Conservation (phyloP, 1,140 invertebrate genomes). For the Zophobas atratus region DNA sequence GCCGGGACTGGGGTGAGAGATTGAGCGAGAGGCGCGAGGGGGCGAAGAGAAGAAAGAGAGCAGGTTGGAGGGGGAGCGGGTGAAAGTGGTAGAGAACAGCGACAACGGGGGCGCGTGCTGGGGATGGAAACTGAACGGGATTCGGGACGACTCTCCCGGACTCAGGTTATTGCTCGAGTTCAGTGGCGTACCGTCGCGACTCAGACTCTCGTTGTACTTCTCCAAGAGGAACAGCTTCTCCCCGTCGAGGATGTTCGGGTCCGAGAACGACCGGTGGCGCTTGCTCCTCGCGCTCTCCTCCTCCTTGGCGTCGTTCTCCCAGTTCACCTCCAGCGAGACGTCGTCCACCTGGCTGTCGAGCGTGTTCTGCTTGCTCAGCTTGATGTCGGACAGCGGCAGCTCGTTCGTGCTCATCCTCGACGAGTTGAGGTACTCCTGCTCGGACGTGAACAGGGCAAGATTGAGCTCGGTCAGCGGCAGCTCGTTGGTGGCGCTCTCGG, state of each 20-base stretch:
- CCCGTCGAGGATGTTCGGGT: conserved; percentile 65
- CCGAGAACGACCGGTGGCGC: conserved; percentile 64
- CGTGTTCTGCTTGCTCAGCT: conserved; percentile 54
- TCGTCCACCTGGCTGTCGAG: conserved; percentile 59
- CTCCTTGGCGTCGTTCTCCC: conserved; percentile 57
- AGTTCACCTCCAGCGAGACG: conserved; percentile 61
- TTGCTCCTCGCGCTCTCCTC: conserved; percentile 48
- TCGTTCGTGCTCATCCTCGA: conserved; percentile 72
- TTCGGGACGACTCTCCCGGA: conserved; percentile 42
- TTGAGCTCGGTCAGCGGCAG: conserved; percentile 67
- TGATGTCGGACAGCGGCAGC: conserved; percentile 73
- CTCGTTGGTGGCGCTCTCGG: conserved; percentile 68
- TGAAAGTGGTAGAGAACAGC: conserved; percentile 67
- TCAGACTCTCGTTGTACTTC: conserved; percentile 58
- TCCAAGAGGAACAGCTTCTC: conserved; percentile 59
- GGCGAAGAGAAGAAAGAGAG: conserved; percentile 65
- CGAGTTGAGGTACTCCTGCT: conserved; percentile 65
- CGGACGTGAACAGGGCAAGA: conserved; percentile 63
- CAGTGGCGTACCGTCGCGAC: conserved; percentile 16
- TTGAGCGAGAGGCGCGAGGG: conserved; percentile 59
- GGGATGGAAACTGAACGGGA: conserved; percentile 62
- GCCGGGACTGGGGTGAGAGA: conserved; percentile 63
- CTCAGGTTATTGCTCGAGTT: conserved; percentile 15
- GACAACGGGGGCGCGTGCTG: conserved; percentile 67
- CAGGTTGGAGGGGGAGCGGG: conserved; percentile 68